Conservation (phyloP, 2,888 invertebrate species). For the Bombylius major region DNA sequence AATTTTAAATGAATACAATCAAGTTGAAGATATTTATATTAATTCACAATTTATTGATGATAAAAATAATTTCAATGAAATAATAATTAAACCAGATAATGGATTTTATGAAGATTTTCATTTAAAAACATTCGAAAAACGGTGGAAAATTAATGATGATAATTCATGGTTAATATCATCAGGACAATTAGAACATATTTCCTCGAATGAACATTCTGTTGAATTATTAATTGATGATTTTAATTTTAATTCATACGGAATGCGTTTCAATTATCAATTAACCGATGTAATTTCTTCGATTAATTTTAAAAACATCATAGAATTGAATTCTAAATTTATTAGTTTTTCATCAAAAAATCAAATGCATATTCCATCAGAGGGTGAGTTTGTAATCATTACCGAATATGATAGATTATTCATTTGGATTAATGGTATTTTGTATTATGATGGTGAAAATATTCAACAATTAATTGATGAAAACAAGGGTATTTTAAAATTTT, state of each 20-base stretch:
- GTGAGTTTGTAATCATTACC: constrained; percentile 4
- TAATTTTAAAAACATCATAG: not conserved
- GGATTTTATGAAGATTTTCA: constrained; percentile 10
- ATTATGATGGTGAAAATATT: not conserved
- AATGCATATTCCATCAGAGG: not conserved
- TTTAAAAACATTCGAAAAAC: constrained; percentile 3
- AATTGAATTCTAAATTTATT: not conserved
- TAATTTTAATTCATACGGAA: not conserved
- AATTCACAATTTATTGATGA: not conserved
- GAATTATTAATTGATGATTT: not conserved
- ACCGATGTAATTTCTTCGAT: not conserved
- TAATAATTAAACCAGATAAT: constrained; percentile 3
- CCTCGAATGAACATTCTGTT: not conserved
- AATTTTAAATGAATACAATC: constrained; percentile 3
- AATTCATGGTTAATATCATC: constrained; percentile 3
- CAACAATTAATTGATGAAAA: not conserved
- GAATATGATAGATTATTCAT: constrained; percentile 1
- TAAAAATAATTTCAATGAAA: not conserved
- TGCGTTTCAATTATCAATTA: constrained; percentile 1
- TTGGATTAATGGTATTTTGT: constrained; percentile 8
- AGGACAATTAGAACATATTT: constrained; percentile 1
- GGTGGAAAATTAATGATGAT: not conserved
- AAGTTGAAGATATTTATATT: constrained; percentile 4
- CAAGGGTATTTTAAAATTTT: not conserved
- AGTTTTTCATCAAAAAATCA: not conserved